A percentile compares a stretch with the other conserved stretches of the same genome.
phyloP scores from a whole-genome alignment of 1,140 invertebrate species.

The Papilio aristodemus region DNA sequence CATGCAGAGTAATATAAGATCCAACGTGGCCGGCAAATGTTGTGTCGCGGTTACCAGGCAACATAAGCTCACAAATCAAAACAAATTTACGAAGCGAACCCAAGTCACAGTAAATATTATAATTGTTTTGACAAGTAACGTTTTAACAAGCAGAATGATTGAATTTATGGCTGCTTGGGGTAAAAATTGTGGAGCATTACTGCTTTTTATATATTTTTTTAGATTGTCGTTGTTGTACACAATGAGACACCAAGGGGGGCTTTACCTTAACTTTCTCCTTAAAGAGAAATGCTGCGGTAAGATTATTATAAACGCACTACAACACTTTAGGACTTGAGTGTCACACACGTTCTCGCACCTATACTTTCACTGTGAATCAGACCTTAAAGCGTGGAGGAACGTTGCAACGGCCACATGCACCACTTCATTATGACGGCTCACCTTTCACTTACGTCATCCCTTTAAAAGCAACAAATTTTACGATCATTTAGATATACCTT shows the following conservation, averaged over 20 bases:
- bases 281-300: not conserved
- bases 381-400: conserved; percentile 18
- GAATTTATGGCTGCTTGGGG: too few relatives aligned
- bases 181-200: too few relatives aligned
- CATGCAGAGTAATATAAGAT: not conserved
- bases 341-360: not conserved
- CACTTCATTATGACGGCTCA: conserved; percentile 21
- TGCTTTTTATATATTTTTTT: not conserved
- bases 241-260: not conserved
- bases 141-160: not conserved
- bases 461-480: conserved; percentile 30
- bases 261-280: not conserved
- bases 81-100: not conserved
- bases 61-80: not conserved
- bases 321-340: not conserved
- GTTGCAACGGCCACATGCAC: conserved; percentile 9
- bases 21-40: not conserved
- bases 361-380: conserved; percentile 15
- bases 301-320: not conserved
- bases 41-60: not conserved
- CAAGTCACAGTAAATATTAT: not conserved
- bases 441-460: conserved; percentile 30
- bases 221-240: not conserved
- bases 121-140: not conserved
- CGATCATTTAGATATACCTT: conserved; percentile 28